Evolutionary conservation across 2,113 vertebrate species (phyloP), one percentile per base, ranked within the genome.

Genomic region (Halcyon malimbica): DNA sequence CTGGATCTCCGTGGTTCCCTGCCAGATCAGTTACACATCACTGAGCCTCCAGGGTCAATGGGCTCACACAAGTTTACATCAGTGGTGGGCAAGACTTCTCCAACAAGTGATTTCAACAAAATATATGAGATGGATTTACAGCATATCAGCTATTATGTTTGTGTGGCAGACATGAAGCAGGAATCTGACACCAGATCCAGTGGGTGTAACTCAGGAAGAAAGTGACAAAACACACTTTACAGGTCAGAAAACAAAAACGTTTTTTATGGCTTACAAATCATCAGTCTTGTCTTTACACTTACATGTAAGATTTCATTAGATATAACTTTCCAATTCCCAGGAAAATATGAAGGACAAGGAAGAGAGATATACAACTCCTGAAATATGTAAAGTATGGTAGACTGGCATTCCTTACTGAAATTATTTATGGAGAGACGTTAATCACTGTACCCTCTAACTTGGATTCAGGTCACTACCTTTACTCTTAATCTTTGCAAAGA

Each of bases 401-500:
- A 28, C 16, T 76, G 31, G 54, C 89, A 90, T 93, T 95, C 28
- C 50, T 68, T 62, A 33, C n/a, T 59, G 50, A 81, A 90, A 85
- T 82, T 73, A 50, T 11, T 85, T 79, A 44, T 20, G 25, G 62
- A 87, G 41, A 62, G 41, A 85, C 0, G 3, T 68, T 83, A 91
- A 54, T 83, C 70, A 56, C 69, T 85, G 77, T 69, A 50, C 50
- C 24, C 21, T 95, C 62, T 91, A 92, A 91, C 77, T n/a, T 76
- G 54, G 31, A 70, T 89, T 92, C 46, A 79, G 81, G 65, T 92
- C 94, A 93, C n/a, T 69, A 90, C 89, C 86, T 93, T 92, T 89
- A 87, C 83, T 95, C 88, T 86, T 80, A 79, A 84, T 87, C 73
- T 92, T 89, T 94, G 67, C 57, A 96, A 93, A 89, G 81, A 92